Evolutionary conservation across 2,888 invertebrate species (phyloP).

Genomic region (Orthonevra nobilis): DNA sequence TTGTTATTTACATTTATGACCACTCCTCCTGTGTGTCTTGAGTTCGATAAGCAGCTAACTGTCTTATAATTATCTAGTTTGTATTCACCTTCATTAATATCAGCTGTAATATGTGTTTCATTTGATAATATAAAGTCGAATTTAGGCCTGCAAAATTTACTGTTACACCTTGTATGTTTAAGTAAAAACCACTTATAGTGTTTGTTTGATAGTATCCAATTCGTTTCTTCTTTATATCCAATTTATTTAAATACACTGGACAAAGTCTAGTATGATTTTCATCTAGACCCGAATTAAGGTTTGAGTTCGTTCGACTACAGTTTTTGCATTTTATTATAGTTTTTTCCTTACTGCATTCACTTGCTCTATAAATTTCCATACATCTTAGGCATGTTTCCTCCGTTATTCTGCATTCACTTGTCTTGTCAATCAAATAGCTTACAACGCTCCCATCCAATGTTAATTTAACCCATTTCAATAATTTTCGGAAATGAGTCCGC

Average conservation of each 20-base stretch:
- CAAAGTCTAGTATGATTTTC: not conserved
- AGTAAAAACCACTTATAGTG: not conserved
- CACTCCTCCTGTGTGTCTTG: conserved; percentile 31
- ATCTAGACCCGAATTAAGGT: too few species aligned
- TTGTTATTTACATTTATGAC: conserved; percentile 6
- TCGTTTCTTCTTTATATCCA: not conserved
- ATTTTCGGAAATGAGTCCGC: too few species aligned
- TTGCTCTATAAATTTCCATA: too few species aligned
- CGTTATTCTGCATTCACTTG: too few species aligned
- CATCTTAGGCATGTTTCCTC: too few species aligned
- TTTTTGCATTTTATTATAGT: too few species aligned
- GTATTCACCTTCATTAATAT: conserved; percentile 17
- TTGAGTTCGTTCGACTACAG: too few species aligned
- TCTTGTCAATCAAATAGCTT: too few species aligned
- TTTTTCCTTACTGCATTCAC: too few species aligned
- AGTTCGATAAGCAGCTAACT: conserved; percentile 6
- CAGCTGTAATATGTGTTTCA: conserved; percentile 17
- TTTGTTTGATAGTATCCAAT: not conserved
- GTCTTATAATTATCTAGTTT: conserved; percentile 10
- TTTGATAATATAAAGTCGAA: conserved; percentile 18
- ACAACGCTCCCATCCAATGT: too few species aligned
- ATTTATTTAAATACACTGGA: conserved; percentile 3
- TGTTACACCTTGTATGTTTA: conserved; percentile 6
- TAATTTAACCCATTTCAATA: too few species aligned
- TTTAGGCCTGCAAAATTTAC: conserved; percentile 5